Evolutionary conservation across 2,888 invertebrate species (phyloP), one percentile per base, ranked within the genome.

Genomic region (Artemia sinica): DNA sequence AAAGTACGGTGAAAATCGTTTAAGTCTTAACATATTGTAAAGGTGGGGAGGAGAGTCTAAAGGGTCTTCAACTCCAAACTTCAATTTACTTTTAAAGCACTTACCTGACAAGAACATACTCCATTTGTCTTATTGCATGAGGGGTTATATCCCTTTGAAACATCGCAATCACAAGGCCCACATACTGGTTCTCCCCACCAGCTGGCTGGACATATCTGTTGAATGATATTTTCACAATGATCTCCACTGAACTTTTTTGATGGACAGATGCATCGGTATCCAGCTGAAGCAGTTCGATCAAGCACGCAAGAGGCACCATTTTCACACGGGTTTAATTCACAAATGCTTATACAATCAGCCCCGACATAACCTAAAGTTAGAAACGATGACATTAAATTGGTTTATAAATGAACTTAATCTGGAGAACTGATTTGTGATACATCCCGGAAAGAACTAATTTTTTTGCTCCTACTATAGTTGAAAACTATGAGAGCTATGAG

Each of bases 121-220:
- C 96, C 96, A 0, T 87, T 90, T 13, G 83, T 83, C 74, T 89
- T 87, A 77, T 94, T 86, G 77, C 96, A 97, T 75, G 91, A 88
- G 0, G 92, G 89, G 76, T 93, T 89, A 76, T 90, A 91, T 0
- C 95, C 95, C 69, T 85, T 84, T 14, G 85, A 82, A 0, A 85
- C 81, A 74, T 88, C 86, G 77, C 96, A 97, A 71, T 86, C 84
- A 76, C 96, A 97, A 0, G 96, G 96, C 0, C 95, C 96, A 79
- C 96, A 96, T 8, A 91, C 88, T 0, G 87, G 88, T 72, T 85
- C 85, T 0, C 94, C 94, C 92, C 93, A 95, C 94, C 92, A 97
- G 18, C 90, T 89, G 0, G 90, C 85, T 0, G 95, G 93, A 74
- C 96, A 97, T 0, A 86, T 86, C 71, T 85, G 85, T 41, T 75